A percentile compares a stretch with the other conserved stretches of the same genome.
These are phyloP conservation scores for Leptobrachium ailaonicum DNA, from an alignment of 2,113 vertebrate genomes.

Conservation along the genomic window DNA sequence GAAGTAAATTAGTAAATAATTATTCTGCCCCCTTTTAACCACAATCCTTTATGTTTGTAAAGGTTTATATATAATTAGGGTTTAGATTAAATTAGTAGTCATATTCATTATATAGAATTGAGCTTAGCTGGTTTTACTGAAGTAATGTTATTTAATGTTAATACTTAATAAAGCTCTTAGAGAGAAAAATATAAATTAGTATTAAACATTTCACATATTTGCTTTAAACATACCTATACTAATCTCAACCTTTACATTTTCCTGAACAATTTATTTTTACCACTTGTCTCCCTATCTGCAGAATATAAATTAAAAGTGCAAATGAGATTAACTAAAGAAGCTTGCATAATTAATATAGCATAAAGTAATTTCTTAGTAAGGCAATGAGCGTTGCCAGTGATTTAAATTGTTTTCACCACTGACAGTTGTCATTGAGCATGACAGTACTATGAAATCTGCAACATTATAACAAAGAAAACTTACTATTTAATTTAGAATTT, in stretches of 20 bases:
- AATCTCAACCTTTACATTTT: not conserved
- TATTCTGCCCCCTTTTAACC: no score
- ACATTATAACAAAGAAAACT: not conserved
- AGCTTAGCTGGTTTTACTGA: no score
- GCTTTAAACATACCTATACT: not conserved
- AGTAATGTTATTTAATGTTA: no score
- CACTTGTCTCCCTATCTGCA: not conserved
- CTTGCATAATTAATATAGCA: not conserved
- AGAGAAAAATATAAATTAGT: no score
- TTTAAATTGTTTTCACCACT: not conserved
- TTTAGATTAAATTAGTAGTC: no score
- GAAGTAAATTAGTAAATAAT: no score
- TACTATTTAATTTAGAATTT: no score
- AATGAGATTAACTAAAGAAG: slow-evolving; percentile 1
- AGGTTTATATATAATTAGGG: no score
- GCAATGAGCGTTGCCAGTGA: not conserved
- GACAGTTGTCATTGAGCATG: slow-evolving; percentile 1
- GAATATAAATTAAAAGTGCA: not conserved
- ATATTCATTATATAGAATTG: no score
- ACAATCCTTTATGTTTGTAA: no score
- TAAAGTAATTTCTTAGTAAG: not conserved
- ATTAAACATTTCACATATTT: not conserved
- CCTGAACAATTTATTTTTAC: not conserved
- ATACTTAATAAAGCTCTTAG: no score
- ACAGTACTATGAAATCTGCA: not conserved